Evolutionary conservation across 2,797 vertebrate species (phyloP).

Genomic region (Protonibea diacanthus): DNA sequence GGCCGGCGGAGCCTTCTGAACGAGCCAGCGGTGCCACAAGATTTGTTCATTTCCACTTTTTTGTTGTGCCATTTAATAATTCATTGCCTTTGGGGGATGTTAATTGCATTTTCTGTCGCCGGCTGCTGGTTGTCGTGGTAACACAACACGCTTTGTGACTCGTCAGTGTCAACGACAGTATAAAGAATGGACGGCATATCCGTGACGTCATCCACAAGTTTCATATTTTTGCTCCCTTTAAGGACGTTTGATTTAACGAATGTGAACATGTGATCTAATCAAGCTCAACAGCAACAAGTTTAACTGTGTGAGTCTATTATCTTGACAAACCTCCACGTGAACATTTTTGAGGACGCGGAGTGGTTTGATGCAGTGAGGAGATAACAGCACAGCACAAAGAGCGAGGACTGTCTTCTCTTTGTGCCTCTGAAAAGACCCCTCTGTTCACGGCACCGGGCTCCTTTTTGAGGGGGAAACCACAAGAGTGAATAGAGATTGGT

Average conservation of each 20-base stretch:
- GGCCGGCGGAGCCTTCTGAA: too few relatives aligned
- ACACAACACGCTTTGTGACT: neutral
- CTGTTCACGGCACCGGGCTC: constrained; percentile 28
- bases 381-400: constrained; percentile 32
- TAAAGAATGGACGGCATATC: too few relatives aligned
- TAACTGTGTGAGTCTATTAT: constrained; percentile 27
- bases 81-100: neutral
- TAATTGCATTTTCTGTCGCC: neutral
- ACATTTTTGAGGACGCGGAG: constrained; percentile 37
- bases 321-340: constrained; percentile 34
- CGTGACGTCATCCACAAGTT: too few relatives aligned
- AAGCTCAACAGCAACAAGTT: constrained; percentile 31
- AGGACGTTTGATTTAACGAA: neutral
- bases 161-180: neutral
- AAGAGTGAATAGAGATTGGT: constrained; percentile 40
- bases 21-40: too few relatives aligned
- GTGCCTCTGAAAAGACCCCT: constrained; percentile 51
- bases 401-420: constrained; percentile 29
- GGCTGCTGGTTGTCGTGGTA: neutral
- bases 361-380: constrained; percentile 35
- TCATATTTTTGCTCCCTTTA: neutral
- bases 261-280: constrained; percentile 41
- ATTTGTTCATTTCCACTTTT: neutral
- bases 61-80: neutral
- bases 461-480: constrained; percentile 35